Conservation (phyloP, 2,888 invertebrate species). For the Philonicus albiceps region DNA sequence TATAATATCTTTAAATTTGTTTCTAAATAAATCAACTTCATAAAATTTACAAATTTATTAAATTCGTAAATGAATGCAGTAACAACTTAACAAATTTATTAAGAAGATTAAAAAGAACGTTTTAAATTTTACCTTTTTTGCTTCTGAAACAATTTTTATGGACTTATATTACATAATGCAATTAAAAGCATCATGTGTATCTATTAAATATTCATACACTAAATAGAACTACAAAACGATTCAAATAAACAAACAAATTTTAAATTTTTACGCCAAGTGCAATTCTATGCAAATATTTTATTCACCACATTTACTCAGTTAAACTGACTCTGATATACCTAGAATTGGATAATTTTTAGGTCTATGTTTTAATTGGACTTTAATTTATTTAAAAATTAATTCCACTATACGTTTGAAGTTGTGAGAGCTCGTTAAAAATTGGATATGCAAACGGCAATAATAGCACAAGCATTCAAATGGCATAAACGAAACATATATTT, state of each 20-base stretch:
- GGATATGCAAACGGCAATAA: neutral
- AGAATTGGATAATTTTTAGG: neutral
- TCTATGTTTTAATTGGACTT: neutral
- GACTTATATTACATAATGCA: no score
- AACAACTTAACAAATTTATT: no score
- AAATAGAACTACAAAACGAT: neutral
- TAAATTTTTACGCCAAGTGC: neutral
- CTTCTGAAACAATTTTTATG: no score
- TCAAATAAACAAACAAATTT: neutral
- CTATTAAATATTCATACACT: no score
- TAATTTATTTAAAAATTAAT: neutral
- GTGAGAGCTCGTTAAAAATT: neutral
- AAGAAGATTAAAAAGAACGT: no score
- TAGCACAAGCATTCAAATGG: neutral
- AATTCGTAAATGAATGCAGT: no score
- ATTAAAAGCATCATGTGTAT: no score
- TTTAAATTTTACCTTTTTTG: no score
- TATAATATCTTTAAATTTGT: no score
- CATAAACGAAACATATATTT: neutral
- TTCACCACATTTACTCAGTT: neutral
- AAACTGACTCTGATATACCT: neutral
- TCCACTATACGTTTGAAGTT: neutral
- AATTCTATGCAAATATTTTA: neutral
- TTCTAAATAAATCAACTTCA: no score
- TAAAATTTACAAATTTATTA: no score